phyloP scores from a whole-genome alignment of 2,797 vertebrate genomes.

The Onychomys leucogaster region DNA sequence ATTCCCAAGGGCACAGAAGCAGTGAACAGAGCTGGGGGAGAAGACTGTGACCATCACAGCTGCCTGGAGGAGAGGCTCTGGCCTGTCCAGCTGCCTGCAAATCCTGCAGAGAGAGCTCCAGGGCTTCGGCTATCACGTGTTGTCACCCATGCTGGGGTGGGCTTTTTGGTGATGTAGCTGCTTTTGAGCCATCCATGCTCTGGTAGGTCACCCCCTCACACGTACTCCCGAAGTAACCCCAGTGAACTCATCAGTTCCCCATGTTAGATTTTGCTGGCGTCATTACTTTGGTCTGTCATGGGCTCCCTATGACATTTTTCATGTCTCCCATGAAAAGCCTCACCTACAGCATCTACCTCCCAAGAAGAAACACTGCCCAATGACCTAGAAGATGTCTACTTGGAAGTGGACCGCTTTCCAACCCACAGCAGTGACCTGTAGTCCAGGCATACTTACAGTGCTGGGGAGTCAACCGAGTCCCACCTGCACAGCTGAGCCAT shows the following conservation, averaged over 20 bases:
- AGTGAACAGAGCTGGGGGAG: neutral
- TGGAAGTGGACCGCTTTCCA: neutral
- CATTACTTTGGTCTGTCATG: neutral
- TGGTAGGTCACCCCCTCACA: neutral
- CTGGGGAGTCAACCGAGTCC: neutral
- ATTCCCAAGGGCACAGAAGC: neutral
- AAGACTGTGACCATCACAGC: neutral
- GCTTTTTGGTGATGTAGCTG: neutral
- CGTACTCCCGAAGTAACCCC: too few relatives aligned
- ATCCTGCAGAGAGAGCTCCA: neutral
- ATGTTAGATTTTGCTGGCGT: neutral
- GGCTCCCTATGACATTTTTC: neutral
- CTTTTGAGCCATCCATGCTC: neutral
- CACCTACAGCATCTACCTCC: neutral
- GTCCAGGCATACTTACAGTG: neutral
- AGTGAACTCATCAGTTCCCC: neutral
- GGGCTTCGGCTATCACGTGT: neutral
- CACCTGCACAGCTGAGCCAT: accelerated
- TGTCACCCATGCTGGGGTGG: too few relatives aligned
- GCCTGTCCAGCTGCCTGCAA: neutral
- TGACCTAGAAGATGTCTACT: neutral
- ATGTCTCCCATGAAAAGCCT: neutral
- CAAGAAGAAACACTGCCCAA: neutral
- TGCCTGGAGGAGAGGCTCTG: neutral
- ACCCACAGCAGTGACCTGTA: accelerated